phyloP scores from a whole-genome alignment of 2,888 invertebrate genomes.

The Acheta domesticus region DNA sequence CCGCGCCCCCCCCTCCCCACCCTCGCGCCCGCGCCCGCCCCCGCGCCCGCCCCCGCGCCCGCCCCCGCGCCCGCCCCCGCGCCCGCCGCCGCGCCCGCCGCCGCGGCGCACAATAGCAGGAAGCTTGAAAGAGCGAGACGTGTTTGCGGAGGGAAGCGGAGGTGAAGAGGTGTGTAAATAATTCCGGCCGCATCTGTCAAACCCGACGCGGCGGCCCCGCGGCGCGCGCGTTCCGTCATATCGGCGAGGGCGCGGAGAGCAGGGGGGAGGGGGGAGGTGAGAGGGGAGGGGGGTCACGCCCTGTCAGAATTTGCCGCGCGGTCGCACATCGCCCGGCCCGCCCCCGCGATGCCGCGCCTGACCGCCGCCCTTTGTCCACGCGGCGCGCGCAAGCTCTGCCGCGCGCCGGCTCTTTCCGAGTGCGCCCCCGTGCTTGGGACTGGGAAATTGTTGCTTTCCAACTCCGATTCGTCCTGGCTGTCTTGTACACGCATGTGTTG shows the following conservation, averaged over 20 bases:
- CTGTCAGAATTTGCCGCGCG: no score
- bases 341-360: no score
- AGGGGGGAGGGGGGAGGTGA: neutral
- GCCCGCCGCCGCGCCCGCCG: neutral
- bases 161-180: constrained; percentile 18
- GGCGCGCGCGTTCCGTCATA: neutral
- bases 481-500: no score
- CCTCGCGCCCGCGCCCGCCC: neutral
- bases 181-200: constrained; percentile 18
- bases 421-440: no score
- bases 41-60: neutral
- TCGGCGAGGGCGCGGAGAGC: neutral
- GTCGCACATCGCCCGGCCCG: no score
- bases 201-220: neutral
- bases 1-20: neutral
- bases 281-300: neutral
- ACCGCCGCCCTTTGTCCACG: no score
- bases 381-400: no score
- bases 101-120: neutral
- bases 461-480: no score
- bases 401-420: no score
- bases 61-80: neutral
- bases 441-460: no score
- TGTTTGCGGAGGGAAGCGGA: constrained; percentile 6
- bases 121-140: constrained; percentile 18